Base-by-base conservation (phyloP, 2,888 invertebrate genomes). In the Microctonus aethiopoides region DNA sequence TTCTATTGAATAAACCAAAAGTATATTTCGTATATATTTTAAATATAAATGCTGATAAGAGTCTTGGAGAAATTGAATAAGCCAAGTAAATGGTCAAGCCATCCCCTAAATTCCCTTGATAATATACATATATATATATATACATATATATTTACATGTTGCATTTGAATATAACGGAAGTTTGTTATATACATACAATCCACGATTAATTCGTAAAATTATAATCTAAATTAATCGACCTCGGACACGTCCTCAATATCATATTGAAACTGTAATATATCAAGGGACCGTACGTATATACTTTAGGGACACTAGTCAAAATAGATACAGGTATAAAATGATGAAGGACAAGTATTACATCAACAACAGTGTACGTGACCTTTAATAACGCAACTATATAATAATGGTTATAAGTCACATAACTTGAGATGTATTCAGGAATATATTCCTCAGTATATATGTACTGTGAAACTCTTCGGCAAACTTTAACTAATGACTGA, bases 141-240 rank as follows among this genome's bases (percentile, higher is more conserved):
- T 29, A 6, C 29, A 29, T 13, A 16, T 41, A n/a, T 41, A 5
- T n/a, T 6, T 46, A 20, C 9, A 16, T 46, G 39, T n/a, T 16
- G 9, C 7, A 7, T 20, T 20, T 16, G 7, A 46, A 46, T 46
- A 24, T 22, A 54, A 13, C 26, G 13, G 51, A 39, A 7, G 46
- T 46, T 16, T 46, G n/a, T 16, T 46, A 16, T 20, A 16, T 20
- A 4, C 16, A 16, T 20, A 16, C 16, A 16, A 7, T 1, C 16
- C n/a, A n/a, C 56, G 20, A 64, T 64, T 64, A 64, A 69, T 64
- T 22, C 52, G 20, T 69, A 69, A 65, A 61, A 65, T 65, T 70
- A 46, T 46, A 70, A 70, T 70, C 56, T 60, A 65, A 60, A 65
- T 65, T 70, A 64, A 70, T 70, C 59, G 60, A 22, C 46, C 54